Evolutionary conservation across 2,113 vertebrate species (phyloP), one percentile per base, ranked within the genome.

Genomic region (Tenrec ecaudatus): DNA sequence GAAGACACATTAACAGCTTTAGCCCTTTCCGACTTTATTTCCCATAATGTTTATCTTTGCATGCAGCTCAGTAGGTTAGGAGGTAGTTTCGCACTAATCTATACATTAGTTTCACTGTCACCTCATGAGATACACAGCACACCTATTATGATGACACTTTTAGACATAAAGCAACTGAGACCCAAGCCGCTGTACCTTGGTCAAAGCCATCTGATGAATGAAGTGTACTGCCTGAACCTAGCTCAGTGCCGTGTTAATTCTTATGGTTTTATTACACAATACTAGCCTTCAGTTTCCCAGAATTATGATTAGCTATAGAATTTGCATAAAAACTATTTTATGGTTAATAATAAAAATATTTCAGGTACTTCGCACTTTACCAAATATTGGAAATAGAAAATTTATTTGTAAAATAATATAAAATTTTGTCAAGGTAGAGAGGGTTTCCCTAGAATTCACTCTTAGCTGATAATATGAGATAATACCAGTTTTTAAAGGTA

Each of bases 331-430:
- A 14, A 17, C 19, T 40, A 80, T n/a, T 47, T 38, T 68, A 81
- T 38, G 17, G 47, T 53, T 53, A 14, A 53, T 53, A 53, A 53
- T 53, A 53, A 53, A 12, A 12, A 14, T 53, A 5, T 10, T 53
- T 53, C 47, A 53, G 47, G 47, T 53, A 53, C 47, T 53, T 53
- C 12, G 47, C 6, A 53, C 47, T 53, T 53, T 53, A 14, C 9
- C 47, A 53, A 10, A 53, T 53, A 10, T 14, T 53, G 47, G 47
- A 53, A 53, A 53, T 53, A 53, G 1, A 17, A 87, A 93, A 84
- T 69, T 79, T 92, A 80, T 47, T 94, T 92, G 38, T 85, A 95
- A 91, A 88, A 31, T 75, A 71, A 29, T 1, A 69, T 31, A 10
- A 76, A 95, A 95, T 75, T 53, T 36, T 89, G 53, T 36, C 36